Evolutionary conservation across 2,797 vertebrate genomes (phyloP).

Genomic region (Oreonectes daqikongensis): DNA sequence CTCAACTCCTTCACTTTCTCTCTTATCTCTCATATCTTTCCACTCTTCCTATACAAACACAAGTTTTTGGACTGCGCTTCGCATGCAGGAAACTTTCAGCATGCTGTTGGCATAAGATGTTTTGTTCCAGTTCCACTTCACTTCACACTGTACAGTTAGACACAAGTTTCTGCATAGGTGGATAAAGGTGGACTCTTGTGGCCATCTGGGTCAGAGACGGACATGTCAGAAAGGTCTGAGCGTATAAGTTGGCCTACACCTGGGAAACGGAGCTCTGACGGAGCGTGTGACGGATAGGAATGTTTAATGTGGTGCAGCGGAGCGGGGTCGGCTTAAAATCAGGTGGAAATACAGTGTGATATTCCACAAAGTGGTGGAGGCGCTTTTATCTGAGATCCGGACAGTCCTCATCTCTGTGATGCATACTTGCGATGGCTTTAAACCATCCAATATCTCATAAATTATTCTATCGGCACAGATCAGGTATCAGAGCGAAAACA

Average conservation of each 20-base stretch:
- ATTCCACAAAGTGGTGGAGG: not conserved
- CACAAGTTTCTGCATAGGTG: slow-evolving; percentile 24
- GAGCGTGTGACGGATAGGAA: not conserved
- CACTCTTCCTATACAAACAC: slow-evolving; percentile 72
- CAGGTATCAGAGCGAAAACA: slow-evolving; percentile 23
- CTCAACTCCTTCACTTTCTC: slow-evolving; percentile 28
- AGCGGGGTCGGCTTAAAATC: not conserved
- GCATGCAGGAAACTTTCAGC: slow-evolving; percentile 75
- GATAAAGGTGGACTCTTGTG: not conserved
- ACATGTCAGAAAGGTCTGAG: not conserved
- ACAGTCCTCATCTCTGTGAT: slow-evolving; percentile 1
- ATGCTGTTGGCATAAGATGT: slow-evolving; percentile 61
- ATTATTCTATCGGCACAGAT: slow-evolving; percentile 42
- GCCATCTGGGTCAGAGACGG: slow-evolving; percentile 7
- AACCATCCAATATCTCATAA: slow-evolving; percentile 37
- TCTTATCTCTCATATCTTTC: slow-evolving; percentile 67
- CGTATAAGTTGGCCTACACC: not conserved
- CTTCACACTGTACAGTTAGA: slow-evolving; percentile 61
- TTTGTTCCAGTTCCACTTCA: slow-evolving; percentile 66
- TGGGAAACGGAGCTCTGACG: not conserved
- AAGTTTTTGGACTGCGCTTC: slow-evolving; percentile 63
- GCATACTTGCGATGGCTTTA: slow-evolving; percentile 12
- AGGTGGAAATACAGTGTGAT: not conserved
- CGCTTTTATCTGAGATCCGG: not conserved
- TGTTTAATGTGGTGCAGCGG: not conserved